Evolutionary conservation across 2,888 invertebrate genomes (phyloP), one percentile per base, ranked within the genome.

Genomic region (Microctonus aethiopoides): DNA sequence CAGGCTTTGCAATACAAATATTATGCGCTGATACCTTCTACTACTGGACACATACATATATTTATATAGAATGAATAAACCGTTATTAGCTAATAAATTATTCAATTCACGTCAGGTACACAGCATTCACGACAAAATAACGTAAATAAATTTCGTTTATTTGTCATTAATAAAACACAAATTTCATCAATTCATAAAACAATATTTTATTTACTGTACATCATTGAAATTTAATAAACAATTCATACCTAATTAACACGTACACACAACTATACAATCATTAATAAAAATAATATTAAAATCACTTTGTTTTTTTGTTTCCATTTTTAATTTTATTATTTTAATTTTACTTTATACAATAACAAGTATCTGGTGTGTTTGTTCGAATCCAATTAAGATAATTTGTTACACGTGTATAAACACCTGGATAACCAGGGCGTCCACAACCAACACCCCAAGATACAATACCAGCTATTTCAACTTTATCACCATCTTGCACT

Each of bases 401-500:
- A 76, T 90, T 88, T 0, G 91, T 88, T 13, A 93, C 92, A 74
- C 93, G 88, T 0, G 93, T 93, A 79, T 93, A 93, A 4, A 93
- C 93, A 1, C 93, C 93, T 0, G 93, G 93, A 79, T 92, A 93
- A 0, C 92, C 92, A 6, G 92, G 91, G 74, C 92, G 87, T 0
- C 92, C 93, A 80, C 93, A 93, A 1, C 93, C 93, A 0, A 95
- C 94, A 11, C 95, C 95, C 95, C 95, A 95, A 0, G 94, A 95
- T 0, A 95, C 95, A 76, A 95, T 93, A 36, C 95, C 95, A 66
- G 93, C 92, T 67, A 95, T 92, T 87, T 94, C 94, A 80, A 91
- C 92, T 84, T 92, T 93, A 70, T 93, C 93, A 36, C 92, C 93
- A 76, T 91, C 91, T 74, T 93, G 92, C 3, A 95, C 87, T 0